Percentiles rank a stretch among this genome's conserved stretches.
These are phyloP conservation scores for Leptoteleia sp. DNA, from an alignment of 1,140 invertebrate species.

Conservation along the genomic window DNA sequence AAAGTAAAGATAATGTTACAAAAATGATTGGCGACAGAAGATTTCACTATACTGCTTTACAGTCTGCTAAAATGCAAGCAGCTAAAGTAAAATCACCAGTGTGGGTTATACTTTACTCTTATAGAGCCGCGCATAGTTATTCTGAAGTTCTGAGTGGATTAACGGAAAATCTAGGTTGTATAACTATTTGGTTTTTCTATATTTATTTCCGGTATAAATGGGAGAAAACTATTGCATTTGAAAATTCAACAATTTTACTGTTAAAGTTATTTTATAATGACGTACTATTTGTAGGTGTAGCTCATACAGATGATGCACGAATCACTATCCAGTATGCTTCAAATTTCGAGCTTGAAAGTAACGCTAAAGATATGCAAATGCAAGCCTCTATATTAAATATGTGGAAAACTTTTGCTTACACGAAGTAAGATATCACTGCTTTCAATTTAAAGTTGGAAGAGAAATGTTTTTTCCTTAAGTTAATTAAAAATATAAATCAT, in stretches of 20 bases:
- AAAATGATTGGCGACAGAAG: slow-evolving; percentile 82
- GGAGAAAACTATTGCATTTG: too few species aligned
- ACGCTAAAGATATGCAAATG: slow-evolving; percentile 78
- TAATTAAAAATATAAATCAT: too few species aligned
- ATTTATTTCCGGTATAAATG: too few species aligned
- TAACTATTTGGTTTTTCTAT: not conserved
- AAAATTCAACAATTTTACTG: too few species aligned
- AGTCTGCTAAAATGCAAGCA: slow-evolving; percentile 81
- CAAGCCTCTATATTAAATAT: slow-evolving; percentile 77
- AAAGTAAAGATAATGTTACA: slow-evolving; percentile 69
- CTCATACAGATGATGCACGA: slow-evolving; percentile 83
- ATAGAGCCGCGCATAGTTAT: slow-evolving; percentile 80
- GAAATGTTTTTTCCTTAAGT: too few species aligned
- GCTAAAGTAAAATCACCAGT: slow-evolving; percentile 78
- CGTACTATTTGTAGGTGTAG: slow-evolving; percentile 80
- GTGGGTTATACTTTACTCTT: slow-evolving; percentile 83
- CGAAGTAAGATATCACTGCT: slow-evolving; percentile 44
- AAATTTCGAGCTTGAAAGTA: not conserved
- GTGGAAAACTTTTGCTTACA: slow-evolving; percentile 70
- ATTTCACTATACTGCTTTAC: slow-evolving; percentile 81
- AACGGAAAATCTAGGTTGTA: slow-evolving; percentile 81
- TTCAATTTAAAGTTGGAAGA: too few species aligned
- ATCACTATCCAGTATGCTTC: slow-evolving; percentile 37
- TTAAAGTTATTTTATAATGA: not conserved
- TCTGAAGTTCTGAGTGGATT: slow-evolving; percentile 76